Evolutionary conservation across 1,140 invertebrate genomes (phyloP).

Genomic region (Anagrus nilaparvatae): DNA sequence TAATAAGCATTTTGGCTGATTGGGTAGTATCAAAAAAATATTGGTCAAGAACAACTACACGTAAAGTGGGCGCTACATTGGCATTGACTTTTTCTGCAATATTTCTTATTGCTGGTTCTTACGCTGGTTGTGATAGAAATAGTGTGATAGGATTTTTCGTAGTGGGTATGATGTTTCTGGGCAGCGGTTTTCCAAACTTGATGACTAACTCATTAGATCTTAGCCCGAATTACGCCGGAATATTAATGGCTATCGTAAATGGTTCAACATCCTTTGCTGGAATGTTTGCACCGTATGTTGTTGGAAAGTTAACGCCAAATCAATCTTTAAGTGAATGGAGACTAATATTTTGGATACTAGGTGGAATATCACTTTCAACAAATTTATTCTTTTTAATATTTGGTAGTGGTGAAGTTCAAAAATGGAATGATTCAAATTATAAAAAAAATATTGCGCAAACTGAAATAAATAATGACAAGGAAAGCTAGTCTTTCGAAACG

Average conservation of each 20-base stretch:
- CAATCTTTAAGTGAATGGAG: constrained; percentile 39
- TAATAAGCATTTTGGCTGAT: constrained; percentile 1
- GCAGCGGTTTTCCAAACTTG: constrained; percentile 18
- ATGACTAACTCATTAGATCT: constrained; percentile 44
- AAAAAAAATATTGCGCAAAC: too few relatives aligned
- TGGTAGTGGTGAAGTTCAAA: not conserved
- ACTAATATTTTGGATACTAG: constrained; percentile 5
- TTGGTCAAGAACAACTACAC: not conserved
- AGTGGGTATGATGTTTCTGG: constrained; percentile 23
- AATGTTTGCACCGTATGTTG: constrained; percentile 43
- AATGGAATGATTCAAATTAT: constrained; percentile 6
- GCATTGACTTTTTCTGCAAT: constrained; percentile 15
- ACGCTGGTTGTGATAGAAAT: constrained; percentile 20
- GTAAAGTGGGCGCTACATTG: not conserved
- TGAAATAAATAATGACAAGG: too few relatives aligned
- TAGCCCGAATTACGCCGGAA: constrained; percentile 44
- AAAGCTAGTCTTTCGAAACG: too few relatives aligned
- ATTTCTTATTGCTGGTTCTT: constrained; percentile 21
- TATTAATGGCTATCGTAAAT: constrained; percentile 48
- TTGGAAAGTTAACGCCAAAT: constrained; percentile 37
- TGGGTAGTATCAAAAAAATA: not conserved
- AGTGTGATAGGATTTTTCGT: constrained; percentile 21
- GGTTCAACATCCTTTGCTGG: constrained; percentile 44
- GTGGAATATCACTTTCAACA: not conserved
- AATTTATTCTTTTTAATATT: not conserved